These are phyloP conservation scores for Prunella fulvescens DNA, from an alignment of 2,113 vertebrate species.

Conservation along the genomic window DNA sequence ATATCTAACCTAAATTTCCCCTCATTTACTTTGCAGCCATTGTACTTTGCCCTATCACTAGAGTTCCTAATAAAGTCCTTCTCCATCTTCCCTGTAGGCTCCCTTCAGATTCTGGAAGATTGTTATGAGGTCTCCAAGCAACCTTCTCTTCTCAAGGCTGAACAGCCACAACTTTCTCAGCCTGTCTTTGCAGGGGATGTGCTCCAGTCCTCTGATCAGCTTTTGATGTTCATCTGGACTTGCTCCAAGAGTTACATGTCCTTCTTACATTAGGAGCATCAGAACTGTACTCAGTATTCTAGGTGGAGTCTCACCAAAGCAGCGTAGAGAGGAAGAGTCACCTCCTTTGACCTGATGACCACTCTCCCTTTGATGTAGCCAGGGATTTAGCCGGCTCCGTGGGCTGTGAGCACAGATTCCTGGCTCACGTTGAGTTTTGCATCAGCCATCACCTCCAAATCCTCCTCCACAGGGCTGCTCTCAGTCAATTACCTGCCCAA, in stretches of 20 bases:
- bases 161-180: neutral
- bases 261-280: neutral
- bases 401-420: neutral
- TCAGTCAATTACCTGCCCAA: neutral
- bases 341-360: neutral
- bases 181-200: neutral
- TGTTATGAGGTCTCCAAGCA: neutral
- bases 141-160: neutral
- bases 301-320: neutral
- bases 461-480: neutral
- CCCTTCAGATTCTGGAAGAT: neutral
- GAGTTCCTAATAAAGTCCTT: neutral
- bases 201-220: neutral
- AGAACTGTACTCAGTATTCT: neutral
- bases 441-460: fast-evolving
- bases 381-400: neutral
- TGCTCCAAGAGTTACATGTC: neutral
- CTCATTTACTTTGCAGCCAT: neutral
- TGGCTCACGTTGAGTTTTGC: fast-evolving
- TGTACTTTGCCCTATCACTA: neutral
- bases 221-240: neutral
- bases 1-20: neutral
- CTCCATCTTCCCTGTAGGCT: neutral
- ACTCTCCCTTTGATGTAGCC: neutral
- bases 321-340: neutral